Conservation (phyloP, 1,140 invertebrate species). For the Drosophila ananassae region DNA sequence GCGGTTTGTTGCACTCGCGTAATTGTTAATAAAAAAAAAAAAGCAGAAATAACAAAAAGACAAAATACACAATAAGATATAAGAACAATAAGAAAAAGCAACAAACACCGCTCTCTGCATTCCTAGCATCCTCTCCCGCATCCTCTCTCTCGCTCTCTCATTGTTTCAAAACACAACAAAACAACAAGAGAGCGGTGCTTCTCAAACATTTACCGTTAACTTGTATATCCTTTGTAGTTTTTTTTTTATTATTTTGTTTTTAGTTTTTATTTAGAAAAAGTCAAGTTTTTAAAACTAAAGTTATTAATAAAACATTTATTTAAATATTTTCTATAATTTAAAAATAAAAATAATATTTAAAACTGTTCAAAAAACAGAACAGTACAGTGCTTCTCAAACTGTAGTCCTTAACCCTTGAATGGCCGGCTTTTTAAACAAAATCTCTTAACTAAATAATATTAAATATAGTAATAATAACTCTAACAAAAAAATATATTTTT, state of each 20-base stretch:
- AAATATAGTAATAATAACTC: too few relatives aligned
- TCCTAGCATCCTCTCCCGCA: neutral
- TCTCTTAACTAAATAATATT: neutral
- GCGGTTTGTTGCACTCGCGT: constrained; percentile 45
- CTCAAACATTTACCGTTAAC: constrained; percentile 14
- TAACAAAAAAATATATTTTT: too few relatives aligned
- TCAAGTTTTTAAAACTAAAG: too few relatives aligned
- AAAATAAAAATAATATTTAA: too few relatives aligned
- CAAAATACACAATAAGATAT: neutral
- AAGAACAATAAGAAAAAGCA: constrained; percentile 8
- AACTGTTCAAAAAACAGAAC: too few relatives aligned
- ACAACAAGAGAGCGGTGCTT: neutral
- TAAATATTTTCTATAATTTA: too few relatives aligned
- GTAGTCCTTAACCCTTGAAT: neutral
- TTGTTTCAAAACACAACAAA: neutral
- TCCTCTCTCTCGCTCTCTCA: neutral
- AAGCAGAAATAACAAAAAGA: neutral
- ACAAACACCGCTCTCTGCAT: too few relatives aligned
- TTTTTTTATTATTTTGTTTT: neutral
- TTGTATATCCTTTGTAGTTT: neutral
- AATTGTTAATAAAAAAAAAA: constrained; percentile 29
- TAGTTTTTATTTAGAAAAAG: too few relatives aligned
- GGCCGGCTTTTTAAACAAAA: neutral
- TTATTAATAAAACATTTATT: too few relatives aligned
- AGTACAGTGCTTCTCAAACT: neutral